Evolutionary conservation across 2,113 vertebrate genomes (phyloP), one percentile per base, ranked within the genome.

Genomic region (Eira barbara): DNA sequence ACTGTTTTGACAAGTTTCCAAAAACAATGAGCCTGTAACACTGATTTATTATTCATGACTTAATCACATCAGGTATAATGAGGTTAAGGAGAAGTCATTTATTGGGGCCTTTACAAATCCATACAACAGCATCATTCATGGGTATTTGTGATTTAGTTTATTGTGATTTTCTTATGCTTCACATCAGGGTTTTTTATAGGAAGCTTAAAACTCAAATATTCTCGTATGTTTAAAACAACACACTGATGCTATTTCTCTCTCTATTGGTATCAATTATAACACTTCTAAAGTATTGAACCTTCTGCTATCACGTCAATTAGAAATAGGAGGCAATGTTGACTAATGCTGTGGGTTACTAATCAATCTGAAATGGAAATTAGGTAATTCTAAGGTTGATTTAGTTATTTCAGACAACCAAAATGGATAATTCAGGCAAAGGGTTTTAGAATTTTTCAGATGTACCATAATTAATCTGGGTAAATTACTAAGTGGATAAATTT

Each of bases 1-100:
- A 89, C 14, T 96, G 59, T 97, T 84, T 85, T 92, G 94, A 96
- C 59, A 97, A 69, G 65, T 97, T 97, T 97, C 73, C 89, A 67
- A 95, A 98, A 97, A 93, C 94, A 98, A 82, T 81, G 61, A 96
- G 73, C 20, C 78, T 57, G 2, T 89, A 94, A 91, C n/a, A 84
- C 12, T 91, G 57, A 93, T 93, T 92, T 91, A 83, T 94, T 96
- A 96, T 94, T 97, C 93, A 97, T 65, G 42, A 96, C 74, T 95
- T 94, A 97, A 93, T 94, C 89, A 92, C 25, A 92, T 67, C 73
- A 92, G 78, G 63, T 96, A 94, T 93, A 87, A 97, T 61, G 88
- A 97, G 83, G 85, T 95, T 96, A 97, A 91, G 73, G 27, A 90
- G 79, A 97, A 93, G 94, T 1, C 49, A 97, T 84, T 97, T 90